Evolutionary conservation across 2,888 invertebrate genomes (phyloP).

Genomic region (Choristoneura rosaceana): DNA sequence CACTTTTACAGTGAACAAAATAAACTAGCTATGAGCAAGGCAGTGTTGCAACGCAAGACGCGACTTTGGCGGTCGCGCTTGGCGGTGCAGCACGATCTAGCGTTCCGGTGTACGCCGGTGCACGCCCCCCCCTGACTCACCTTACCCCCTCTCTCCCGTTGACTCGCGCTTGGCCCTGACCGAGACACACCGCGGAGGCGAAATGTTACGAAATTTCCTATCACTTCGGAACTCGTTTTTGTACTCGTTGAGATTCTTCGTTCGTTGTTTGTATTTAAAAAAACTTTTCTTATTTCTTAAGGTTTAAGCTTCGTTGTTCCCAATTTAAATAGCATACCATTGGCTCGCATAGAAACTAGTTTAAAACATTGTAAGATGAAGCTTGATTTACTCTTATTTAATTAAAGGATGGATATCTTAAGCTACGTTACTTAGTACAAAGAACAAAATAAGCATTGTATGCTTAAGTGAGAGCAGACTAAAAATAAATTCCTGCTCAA

Average conservation of each 20-base stretch:
- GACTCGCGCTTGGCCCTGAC: conserved; percentile 75
- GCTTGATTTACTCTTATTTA: background rate
- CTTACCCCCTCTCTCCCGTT: conserved; percentile 49
- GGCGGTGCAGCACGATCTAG: conserved; percentile 84
- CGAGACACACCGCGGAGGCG: conserved; percentile 78
- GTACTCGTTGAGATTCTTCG: conserved; percentile 15
- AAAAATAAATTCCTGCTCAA: conserved; percentile 26
- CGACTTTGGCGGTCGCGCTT: conserved; percentile 82
- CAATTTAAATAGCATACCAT: background rate
- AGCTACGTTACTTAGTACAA: background rate
- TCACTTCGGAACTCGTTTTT: conserved; percentile 67
- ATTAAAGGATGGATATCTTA: background rate
- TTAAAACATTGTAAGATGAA: background rate
- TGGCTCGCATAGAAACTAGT: background rate
- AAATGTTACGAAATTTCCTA: conserved; percentile 79
- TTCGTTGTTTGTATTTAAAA: background rate
- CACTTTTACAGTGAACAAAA: conserved; percentile 24
- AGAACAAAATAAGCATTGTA: background rate
- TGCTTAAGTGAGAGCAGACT: conserved; percentile 10
- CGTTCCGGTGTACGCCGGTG: conserved; percentile 81
- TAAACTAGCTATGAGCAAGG: conserved; percentile 56
- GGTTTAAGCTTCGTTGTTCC: background rate
- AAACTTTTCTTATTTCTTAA: background rate
- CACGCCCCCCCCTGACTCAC: conserved; percentile 52
- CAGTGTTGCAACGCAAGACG: conserved; percentile 79